phyloP scores from a whole-genome alignment of 2,113 vertebrate genomes.

The Otus sunia region DNA sequence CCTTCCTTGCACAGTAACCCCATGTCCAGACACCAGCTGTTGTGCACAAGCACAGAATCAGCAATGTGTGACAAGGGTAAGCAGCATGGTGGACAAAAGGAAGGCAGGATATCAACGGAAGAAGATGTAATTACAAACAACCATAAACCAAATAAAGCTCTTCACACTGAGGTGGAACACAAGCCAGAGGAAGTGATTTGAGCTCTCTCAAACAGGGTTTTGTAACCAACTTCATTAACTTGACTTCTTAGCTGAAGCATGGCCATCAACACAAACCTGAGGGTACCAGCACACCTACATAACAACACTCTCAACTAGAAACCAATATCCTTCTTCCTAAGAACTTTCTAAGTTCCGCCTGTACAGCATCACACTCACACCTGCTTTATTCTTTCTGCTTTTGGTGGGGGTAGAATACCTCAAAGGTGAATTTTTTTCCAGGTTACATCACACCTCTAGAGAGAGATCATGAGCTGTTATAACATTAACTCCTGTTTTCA shows the following conservation, averaged over 20 bases:
- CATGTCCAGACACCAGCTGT: not conserved
- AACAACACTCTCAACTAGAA: not conserved
- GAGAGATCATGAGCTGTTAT: not conserved
- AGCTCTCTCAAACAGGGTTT: not conserved
- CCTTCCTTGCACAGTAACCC: not conserved
- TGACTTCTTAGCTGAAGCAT: not conserved
- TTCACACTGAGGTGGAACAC: not conserved
- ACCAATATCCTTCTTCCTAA: not conserved
- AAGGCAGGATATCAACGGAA: not conserved
- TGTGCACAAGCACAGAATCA: not conserved
- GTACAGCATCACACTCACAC: not conserved
- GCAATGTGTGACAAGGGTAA: not conserved
- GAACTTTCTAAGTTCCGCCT: not conserved
- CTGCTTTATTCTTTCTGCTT: not conserved
- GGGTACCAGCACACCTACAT: not conserved
- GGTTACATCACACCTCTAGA: not conserved
- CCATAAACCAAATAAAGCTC: not conserved
- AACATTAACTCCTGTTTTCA: not conserved
- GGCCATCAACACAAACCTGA: not conserved
- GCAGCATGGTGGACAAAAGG: not conserved
- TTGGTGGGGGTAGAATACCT: not conserved
- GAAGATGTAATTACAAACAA: not conserved
- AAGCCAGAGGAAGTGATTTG: not conserved
- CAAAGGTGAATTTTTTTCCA: not conserved
- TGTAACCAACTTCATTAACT: not conserved